phyloP scores from a whole-genome alignment of 2,113 vertebrate species.

The Lanius ludovicianus region DNA sequence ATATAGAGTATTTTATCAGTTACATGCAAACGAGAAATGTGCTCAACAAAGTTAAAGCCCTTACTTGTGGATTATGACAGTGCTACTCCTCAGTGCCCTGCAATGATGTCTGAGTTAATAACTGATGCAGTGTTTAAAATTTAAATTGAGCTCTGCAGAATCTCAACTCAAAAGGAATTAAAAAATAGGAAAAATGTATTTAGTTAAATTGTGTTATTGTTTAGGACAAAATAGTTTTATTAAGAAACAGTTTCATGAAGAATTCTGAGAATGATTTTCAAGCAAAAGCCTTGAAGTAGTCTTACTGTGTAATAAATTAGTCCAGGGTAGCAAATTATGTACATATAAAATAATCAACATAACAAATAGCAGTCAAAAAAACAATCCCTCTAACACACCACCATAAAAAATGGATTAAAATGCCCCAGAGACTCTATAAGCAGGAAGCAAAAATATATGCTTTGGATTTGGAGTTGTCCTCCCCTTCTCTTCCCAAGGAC shows the following conservation, averaged over 20 bases:
- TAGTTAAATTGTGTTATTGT: background rate
- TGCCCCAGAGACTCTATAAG: background rate
- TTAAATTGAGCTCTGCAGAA: background rate
- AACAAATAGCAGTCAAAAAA: background rate
- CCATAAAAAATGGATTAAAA: background rate
- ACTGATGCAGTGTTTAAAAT: background rate
- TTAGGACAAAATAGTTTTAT: background rate
- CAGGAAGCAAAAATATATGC: background rate
- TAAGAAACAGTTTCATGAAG: background rate
- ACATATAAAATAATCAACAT: background rate
- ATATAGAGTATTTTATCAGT: background rate
- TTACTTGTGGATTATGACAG: background rate
- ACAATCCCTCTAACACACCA: background rate
- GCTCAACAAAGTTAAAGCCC: background rate
- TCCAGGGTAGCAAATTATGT: background rate
- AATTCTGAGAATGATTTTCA: background rate
- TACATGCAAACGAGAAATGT: rapidly evolving
- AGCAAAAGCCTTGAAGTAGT: background rate
- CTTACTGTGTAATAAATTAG: background rate
- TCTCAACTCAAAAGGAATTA: background rate
- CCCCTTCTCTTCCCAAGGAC: background rate
- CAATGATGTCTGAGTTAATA: background rate
- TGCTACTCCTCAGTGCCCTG: background rate
- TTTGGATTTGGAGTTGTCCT: background rate
- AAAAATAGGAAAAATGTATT: background rate